Evolutionary conservation across 2,888 invertebrate genomes (phyloP).

Genomic region (Cyaniris semiargus): DNA sequence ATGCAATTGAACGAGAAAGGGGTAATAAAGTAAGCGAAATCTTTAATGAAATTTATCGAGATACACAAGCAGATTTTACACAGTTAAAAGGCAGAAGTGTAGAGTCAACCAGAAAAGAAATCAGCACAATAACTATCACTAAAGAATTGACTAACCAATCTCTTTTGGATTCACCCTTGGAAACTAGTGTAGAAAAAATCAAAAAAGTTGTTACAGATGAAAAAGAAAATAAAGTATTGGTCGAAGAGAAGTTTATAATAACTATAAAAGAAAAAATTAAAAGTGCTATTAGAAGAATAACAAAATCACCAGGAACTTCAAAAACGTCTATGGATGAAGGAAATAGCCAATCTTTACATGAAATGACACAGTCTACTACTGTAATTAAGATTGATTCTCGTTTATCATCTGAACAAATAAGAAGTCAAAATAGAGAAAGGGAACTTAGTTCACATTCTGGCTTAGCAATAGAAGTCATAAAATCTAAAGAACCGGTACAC

Average conservation of each 20-base stretch:
- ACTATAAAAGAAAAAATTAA: constrained; percentile 13
- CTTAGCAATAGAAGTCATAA: neutral
- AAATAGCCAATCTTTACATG: too few species aligned
- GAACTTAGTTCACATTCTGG: neutral
- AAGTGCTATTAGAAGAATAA: neutral
- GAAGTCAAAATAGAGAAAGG: neutral
- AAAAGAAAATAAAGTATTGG: neutral
- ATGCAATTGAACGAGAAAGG: neutral
- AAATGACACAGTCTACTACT: neutral
- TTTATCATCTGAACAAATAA: neutral
- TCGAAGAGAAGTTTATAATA: neutral
- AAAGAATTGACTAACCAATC: neutral
- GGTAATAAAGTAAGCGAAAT: neutral
- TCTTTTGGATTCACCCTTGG: neutral
- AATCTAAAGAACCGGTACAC: neutral
- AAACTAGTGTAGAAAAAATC: neutral
- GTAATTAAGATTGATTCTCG: neutral
- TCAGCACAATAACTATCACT: neutral
- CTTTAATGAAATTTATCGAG: neutral
- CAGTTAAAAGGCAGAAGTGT: neutral
- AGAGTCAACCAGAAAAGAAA: neutral
- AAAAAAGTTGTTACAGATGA: neutral
- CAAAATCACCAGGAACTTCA: neutral
- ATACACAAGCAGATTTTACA: neutral
- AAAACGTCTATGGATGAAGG: neutral